phyloP scores from a whole-genome alignment of 53 echinoderm and acorn worm genomes.

The Echinometra lucunter region DNA sequence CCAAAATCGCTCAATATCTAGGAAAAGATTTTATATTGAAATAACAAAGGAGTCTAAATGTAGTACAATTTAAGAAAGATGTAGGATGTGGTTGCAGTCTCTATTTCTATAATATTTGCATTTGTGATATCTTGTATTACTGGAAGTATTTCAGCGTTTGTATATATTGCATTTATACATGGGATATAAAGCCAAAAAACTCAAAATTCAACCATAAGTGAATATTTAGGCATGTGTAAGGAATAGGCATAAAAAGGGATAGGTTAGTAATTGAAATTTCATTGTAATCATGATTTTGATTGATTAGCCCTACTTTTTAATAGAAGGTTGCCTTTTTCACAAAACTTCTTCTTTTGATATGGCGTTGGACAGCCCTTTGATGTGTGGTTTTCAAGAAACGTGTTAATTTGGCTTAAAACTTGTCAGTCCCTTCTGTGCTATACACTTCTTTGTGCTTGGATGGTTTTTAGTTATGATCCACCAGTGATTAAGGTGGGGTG shows the following conservation, averaged over 20 bases:
- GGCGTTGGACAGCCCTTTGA: not conserved
- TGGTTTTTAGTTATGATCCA: not conserved
- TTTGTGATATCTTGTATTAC: too few relatives aligned
- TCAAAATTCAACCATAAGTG: not conserved
- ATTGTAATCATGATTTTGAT: conserved; percentile 12
- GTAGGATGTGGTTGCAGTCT: too few relatives aligned
- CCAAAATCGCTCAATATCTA: too few relatives aligned
- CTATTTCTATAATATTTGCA: too few relatives aligned
- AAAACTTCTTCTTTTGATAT: not conserved
- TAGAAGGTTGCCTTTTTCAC: not conserved
- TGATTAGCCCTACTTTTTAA: not conserved
- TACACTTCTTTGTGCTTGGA: not conserved
- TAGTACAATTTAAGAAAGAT: too few relatives aligned
- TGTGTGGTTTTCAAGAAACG: not conserved
- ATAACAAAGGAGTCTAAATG: too few relatives aligned
- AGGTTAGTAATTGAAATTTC: not conserved
- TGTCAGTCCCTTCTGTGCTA: not conserved
- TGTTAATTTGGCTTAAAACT: conserved; percentile 13
- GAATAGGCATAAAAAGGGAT: not conserved
- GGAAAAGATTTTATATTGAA: too few relatives aligned
- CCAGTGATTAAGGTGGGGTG: not conserved
- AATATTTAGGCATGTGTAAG: not conserved
- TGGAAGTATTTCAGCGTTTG: too few relatives aligned
- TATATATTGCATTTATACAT: too few relatives aligned
- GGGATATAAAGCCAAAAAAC: not conserved